Percentiles rank a stretch among this genome's conserved stretches.
Evolutionary conservation across 2,797 vertebrate species (phyloP).

Genomic region (Falco concolor): DNA sequence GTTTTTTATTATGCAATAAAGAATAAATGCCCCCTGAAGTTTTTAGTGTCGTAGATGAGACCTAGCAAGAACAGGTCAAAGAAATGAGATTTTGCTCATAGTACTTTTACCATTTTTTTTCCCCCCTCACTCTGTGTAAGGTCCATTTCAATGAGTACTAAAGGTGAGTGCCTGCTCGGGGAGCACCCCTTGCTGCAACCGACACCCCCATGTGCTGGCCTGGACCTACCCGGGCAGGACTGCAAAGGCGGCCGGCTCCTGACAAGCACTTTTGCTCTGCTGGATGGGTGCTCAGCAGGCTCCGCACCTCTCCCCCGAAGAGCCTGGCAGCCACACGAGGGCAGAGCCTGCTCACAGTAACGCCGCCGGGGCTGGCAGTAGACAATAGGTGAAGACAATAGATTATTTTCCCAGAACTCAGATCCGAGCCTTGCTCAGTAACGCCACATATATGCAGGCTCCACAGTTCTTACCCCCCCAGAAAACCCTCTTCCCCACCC

Average conservation of each 20-base stretch:
- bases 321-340: not conserved
- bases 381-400: accelerated
- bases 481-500: not conserved
- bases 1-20: not conserved
- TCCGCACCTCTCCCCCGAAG: accelerated
- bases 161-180: accelerated
- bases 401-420: not conserved
- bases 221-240: accelerated
- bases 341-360: not conserved
- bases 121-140: accelerated
- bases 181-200: not conserved
- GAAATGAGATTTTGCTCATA: not conserved
- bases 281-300: accelerated
- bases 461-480: not conserved
- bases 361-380: not conserved
- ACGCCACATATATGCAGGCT: not conserved
- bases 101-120: not conserved
- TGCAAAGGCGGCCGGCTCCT: not conserved
- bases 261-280: accelerated
- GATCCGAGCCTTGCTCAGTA: not conserved
- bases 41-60: not conserved
- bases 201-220: accelerated
- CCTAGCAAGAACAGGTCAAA: not conserved
- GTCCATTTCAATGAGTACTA: not conserved
- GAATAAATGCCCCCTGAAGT: not conserved